Percentiles rank a stretch among this genome's conserved stretches.
phyloP scores from a whole-genome alignment of 2,888 invertebrate species.

The Arctia plantaginis region DNA sequence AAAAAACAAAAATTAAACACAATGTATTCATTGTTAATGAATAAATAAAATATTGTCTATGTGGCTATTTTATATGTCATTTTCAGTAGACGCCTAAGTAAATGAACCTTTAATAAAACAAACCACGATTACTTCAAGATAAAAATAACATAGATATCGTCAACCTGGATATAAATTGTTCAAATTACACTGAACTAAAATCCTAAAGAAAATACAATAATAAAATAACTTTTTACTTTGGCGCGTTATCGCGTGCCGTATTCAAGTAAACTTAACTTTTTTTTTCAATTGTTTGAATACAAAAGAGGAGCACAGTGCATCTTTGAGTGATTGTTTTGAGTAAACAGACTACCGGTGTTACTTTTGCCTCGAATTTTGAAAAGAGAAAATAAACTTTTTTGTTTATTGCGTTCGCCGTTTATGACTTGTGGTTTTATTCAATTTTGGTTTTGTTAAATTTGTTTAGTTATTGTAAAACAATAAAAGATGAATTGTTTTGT shows the following conservation, averaged over 20 bases:
- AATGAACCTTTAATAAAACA: background rate
- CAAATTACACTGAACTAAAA: slow-evolving; percentile 3
- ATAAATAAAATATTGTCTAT: no score
- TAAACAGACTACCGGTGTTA: slow-evolving; percentile 63
- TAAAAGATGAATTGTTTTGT: background rate
- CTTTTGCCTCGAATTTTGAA: slow-evolving; percentile 24
- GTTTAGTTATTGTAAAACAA: slow-evolving; percentile 12
- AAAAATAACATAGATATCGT: background rate
- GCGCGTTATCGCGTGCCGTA: slow-evolving; percentile 56
- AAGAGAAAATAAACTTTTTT: slow-evolving; percentile 17
- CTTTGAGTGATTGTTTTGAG: slow-evolving; percentile 60
- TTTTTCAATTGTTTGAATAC: slow-evolving; percentile 57
- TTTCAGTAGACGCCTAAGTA: background rate
- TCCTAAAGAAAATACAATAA: slow-evolving; percentile 1
- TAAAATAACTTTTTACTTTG: slow-evolving; percentile 1
- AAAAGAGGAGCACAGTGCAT: slow-evolving; percentile 50
- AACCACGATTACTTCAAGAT: background rate
- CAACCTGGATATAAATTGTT: background rate
- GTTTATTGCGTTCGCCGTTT: slow-evolving; percentile 16
- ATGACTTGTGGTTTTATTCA: slow-evolving; percentile 23
- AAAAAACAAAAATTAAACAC: no score
- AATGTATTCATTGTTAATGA: no score
- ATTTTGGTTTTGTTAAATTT: slow-evolving; percentile 8
- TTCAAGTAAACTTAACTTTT: slow-evolving; percentile 26
- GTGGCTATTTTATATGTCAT: background rate